Evolutionary conservation across 2,113 vertebrate genomes (phyloP), one percentile per base, ranked within the genome.

Genomic region (Archocentrus centrarchus): DNA sequence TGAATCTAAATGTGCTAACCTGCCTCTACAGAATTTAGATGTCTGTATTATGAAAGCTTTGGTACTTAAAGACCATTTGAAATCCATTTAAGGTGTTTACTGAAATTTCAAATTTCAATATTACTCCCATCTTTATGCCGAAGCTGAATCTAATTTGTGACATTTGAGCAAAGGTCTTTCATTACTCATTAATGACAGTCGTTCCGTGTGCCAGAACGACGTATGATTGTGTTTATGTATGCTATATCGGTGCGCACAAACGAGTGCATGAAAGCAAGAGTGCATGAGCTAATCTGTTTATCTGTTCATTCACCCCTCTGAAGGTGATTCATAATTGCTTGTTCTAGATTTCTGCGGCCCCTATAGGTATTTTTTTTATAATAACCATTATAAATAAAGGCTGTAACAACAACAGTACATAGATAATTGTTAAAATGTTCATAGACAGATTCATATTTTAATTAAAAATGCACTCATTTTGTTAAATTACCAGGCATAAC

Each of bases 101-200:
- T 75, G 66, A 86, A 87, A 84, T 59, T 84, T 57, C 59, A 4
- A 78, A 61, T 73, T 39, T 82, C 39, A 60, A 63, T 68, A 83
- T 89, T 80, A 75, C 50, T 30, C 58, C 32, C 30, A 61, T 75
- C 37, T 82, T 84, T 53, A 22, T 82, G 63, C 64, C 2, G 5
- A 87, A 80, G 63, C 55, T 5, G 32, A 81, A 91, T 86, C 55
- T 77, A 92, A 88, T 79, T 86, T 80, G 53, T 93, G 90, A 88
- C 90, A 93, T 93, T 93, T 86, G 86, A 41, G 59, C 59, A 93
- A 93, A 89, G 84, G 82, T 88, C 84, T 84, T 84, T 86, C 81
- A 87, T 90, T 59, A 44, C 44, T 7, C 55, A 44, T 75, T 79
- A 75, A 86, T 89, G 80, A 83, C 59, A 81, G 76, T 80, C 66